These are phyloP conservation scores for Ammodytes dubius DNA, from an alignment of 2,113 vertebrate genomes.

Conservation along the genomic window DNA sequence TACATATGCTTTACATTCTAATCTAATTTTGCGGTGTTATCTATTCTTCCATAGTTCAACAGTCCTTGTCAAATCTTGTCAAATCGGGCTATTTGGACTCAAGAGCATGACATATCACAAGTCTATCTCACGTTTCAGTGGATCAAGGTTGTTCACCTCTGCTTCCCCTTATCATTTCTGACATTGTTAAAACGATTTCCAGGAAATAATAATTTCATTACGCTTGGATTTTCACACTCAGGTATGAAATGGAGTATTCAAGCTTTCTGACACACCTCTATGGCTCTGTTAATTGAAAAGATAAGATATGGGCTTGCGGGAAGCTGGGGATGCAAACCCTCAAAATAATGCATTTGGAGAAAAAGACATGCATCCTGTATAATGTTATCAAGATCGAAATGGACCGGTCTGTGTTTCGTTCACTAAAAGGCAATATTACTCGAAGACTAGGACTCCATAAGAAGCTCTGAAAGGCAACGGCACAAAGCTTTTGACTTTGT, in stretches of 20 bases:
- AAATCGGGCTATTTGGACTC: slow-evolving; percentile 29
- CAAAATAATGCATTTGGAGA: slow-evolving; percentile 37
- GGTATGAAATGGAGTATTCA: slow-evolving; percentile 37
- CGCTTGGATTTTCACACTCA: slow-evolving; percentile 11
- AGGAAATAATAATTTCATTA: slow-evolving; percentile 27
- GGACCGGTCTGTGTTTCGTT: not conserved
- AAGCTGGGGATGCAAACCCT: slow-evolving; percentile 39
- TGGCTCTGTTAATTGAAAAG: slow-evolving; percentile 39
- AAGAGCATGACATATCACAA: slow-evolving; percentile 20
- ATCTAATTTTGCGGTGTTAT: slow-evolving; percentile 57
- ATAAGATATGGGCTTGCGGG: slow-evolving; percentile 33
- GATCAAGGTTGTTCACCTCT: slow-evolving; percentile 29
- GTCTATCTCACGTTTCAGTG: slow-evolving; percentile 23
- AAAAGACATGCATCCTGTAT: slow-evolving; percentile 21
- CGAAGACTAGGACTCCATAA: not conserved
- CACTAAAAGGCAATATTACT: not conserved
- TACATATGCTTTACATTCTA: slow-evolving; percentile 40
- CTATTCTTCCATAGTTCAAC: slow-evolving; percentile 30
- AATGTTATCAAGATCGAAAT: slow-evolving; percentile 34
- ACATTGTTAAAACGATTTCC: slow-evolving; percentile 12
- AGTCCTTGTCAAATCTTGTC: slow-evolving; percentile 29
- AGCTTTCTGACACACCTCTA: slow-evolving; percentile 34
- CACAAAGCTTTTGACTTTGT: slow-evolving; percentile 15
- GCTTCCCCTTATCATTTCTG: slow-evolving; percentile 30
- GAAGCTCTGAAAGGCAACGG: slow-evolving; percentile 10